Evolutionary conservation across 1,140 invertebrate genomes (phyloP), one percentile per base, ranked within the genome.

Genomic region (Odontomachus brunneus): DNA sequence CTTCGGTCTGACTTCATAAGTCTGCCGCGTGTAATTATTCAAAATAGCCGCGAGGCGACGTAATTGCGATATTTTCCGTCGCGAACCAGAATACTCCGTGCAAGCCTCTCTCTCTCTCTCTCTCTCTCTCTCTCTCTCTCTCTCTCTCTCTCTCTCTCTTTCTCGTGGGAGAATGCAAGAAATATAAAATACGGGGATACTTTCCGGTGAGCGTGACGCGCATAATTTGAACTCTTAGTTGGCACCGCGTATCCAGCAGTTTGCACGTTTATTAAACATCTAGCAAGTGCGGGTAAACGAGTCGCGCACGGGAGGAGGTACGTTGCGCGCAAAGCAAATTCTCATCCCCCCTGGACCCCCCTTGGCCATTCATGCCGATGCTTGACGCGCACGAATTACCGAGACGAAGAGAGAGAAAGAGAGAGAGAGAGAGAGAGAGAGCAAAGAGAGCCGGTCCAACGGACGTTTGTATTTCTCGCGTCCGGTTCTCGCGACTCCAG

Each of bases 311-410:
- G n/a, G 22, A n/a, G 24, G 7, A n/a, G 15, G n/a, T n/a, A n/a
- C n/a, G n/a, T n/a, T n/a, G n/a, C n/a, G n/a, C 48, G 74, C 69
- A 76, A 75, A 67, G 57, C n/a, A 66, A 53, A 67, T 78, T 66
- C 22, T 55, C 22, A 26, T 24, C 19, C 48, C 38, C 72, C 4
- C 48, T 5, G 57, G 38, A 44, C 38, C 38, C 38, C 38, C 38
- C 38, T 69, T 26, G 75, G 49, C 33, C 51, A 29, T 57, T 69
- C 66, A 57, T 22, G 29, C 22, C 75, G 65, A 73, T 55, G 53
- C 48, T 86, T 78, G 84, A 86, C 85, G 60, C 86, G 48, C 83
- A 84, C 85, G 73, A 87, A 87, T 80, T 80, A 81, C 85, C 86
- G 49, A 4, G 38, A 11, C 4, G 9, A 7, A 44, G 38, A 44